Evolutionary conservation across 2,888 invertebrate species (phyloP).

Genomic region (Caenorhabditis zanzibari): DNA sequence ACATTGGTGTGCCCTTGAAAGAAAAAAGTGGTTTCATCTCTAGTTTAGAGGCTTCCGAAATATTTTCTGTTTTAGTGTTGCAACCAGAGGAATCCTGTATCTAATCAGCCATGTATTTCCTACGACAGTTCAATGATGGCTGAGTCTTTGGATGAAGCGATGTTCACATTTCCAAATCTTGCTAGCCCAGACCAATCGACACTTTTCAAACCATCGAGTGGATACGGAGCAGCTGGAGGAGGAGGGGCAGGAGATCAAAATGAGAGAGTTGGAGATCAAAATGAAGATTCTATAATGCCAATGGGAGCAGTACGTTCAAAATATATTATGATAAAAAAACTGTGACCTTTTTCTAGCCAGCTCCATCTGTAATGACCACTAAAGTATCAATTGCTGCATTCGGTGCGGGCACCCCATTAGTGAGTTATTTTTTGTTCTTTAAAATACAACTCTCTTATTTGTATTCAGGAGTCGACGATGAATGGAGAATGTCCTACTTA

Average conservation of each 20-base stretch:
- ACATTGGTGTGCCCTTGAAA: slow-evolving; percentile 44
- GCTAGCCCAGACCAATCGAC: slow-evolving; percentile 55
- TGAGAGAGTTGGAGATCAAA: not conserved
- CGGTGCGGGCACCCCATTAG: slow-evolving; percentile 50
- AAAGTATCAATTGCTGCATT: slow-evolving; percentile 51
- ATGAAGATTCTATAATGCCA: not conserved
- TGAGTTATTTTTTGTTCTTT: slow-evolving; percentile 32
- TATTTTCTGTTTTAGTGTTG: slow-evolving; percentile 40
- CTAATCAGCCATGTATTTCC: slow-evolving; percentile 58
- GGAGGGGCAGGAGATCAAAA: not conserved
- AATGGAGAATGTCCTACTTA: slow-evolving; percentile 60
- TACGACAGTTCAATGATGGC: slow-evolving; percentile 71
- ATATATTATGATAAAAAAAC: not conserved
- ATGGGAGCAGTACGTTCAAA: not conserved
- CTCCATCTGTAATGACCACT: slow-evolving; percentile 48
- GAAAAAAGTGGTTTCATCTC: slow-evolving; percentile 12
- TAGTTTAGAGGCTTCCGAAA: slow-evolving; percentile 23
- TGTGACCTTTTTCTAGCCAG: not conserved
- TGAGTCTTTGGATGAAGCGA: slow-evolving; percentile 69
- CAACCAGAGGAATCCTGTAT: not conserved
- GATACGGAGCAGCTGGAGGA: slow-evolving; percentile 4
- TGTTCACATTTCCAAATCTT: slow-evolving; percentile 72
- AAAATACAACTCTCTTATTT: slow-evolving; percentile 1
- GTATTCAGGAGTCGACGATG: slow-evolving; percentile 45
- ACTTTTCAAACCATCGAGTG: slow-evolving; percentile 37